Evolutionary conservation across 2,797 vertebrate species (phyloP).

Genomic region (Okamejei kenojei): DNA sequence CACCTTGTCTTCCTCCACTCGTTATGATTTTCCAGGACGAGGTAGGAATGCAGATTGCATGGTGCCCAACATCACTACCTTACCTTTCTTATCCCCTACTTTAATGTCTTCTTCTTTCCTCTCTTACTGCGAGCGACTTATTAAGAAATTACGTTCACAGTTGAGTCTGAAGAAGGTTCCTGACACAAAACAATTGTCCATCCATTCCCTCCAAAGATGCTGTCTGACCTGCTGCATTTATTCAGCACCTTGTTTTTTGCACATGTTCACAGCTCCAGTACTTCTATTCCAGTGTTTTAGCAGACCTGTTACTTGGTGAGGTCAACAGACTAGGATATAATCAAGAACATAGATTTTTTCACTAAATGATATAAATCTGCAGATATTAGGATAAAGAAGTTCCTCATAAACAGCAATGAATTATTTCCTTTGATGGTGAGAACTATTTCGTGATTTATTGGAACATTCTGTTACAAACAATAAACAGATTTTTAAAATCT

Average conservation of each 20-base stretch:
- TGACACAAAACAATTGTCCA: too few relatives aligned
- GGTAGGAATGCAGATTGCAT: not conserved
- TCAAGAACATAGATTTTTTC: not conserved
- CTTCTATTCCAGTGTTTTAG: not conserved
- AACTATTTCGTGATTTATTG: not conserved
- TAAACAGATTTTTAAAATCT: not conserved
- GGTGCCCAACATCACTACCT: too few relatives aligned
- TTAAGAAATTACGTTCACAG: not conserved
- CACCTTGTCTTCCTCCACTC: not conserved
- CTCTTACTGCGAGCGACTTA: not conserved
- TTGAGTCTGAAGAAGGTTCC: too few relatives aligned
- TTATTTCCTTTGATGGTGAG: not conserved
- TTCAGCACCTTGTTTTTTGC: too few relatives aligned
- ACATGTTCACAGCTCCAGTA: not conserved
- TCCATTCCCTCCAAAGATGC: too few relatives aligned
- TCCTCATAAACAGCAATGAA: not conserved
- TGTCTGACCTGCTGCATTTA: too few relatives aligned
- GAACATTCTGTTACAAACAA: slow-evolving; percentile 19
- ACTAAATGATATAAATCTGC: not conserved
- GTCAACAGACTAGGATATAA: not conserved
- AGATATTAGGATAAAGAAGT: not conserved
- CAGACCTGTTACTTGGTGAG: not conserved
- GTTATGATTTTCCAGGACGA: not conserved
- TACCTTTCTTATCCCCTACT: too few relatives aligned
- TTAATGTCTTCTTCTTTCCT: not conserved